Evolutionary conservation across 2,888 invertebrate genomes (phyloP).

Genomic region (Limnephilus lunatus): DNA sequence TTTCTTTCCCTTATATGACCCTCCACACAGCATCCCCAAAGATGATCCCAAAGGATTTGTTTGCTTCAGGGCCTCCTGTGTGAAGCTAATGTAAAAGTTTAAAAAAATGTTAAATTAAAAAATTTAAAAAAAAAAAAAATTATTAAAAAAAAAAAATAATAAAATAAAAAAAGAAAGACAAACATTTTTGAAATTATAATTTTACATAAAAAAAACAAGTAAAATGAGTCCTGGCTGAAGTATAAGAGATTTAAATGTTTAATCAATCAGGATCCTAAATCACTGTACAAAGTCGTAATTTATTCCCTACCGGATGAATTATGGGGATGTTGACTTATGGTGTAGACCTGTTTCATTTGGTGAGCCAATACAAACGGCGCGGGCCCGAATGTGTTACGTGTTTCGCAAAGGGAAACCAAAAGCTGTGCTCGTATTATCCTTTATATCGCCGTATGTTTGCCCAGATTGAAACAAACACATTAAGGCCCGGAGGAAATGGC

Average conservation of each 20-base stretch:
- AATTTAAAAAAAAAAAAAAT: no score
- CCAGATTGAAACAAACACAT: slow-evolving; percentile 47
- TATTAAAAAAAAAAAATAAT: no score
- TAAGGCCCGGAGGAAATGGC: slow-evolving; percentile 33
- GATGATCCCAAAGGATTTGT: no score
- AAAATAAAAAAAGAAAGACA: no score
- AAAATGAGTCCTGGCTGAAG: not conserved
- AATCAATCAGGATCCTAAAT: not conserved
- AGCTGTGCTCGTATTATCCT: slow-evolving; percentile 6
- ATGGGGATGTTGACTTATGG: slow-evolving; percentile 16
- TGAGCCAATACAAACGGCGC: slow-evolving; percentile 6
- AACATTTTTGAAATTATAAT: no score
- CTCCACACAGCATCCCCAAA: no score
- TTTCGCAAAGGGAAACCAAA: slow-evolving; percentile 16
- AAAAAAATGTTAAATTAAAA: no score
- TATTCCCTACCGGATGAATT: not conserved
- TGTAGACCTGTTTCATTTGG: slow-evolving; percentile 22
- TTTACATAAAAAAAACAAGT: not conserved
- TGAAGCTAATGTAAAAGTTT: no score
- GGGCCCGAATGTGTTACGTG: slow-evolving; percentile 27
- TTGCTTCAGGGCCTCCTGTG: no score
- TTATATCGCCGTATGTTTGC: slow-evolving; percentile 31
- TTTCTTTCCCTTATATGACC: no score
- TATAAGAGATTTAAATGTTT: not conserved
- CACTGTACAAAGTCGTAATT: not conserved